Conservation (phyloP, 2,888 invertebrate genomes). For the Strigamia transsilvanica region DNA sequence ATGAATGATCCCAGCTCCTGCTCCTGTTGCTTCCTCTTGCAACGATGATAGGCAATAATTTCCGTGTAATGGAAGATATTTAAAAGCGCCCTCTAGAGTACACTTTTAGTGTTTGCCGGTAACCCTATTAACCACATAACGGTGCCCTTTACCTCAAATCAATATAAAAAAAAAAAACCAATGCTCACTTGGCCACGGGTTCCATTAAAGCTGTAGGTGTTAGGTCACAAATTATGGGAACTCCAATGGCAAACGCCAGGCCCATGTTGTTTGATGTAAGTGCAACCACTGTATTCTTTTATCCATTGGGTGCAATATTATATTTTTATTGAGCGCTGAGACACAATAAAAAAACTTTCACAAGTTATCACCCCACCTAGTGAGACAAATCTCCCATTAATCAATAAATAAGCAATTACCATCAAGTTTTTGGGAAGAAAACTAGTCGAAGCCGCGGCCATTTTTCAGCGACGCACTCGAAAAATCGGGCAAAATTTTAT, state of each 20-base stretch:
- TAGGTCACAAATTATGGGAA: slow-evolving; percentile 25
- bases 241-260: slow-evolving; percentile 6
- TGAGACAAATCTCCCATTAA: neutral
- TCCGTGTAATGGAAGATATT: neutral
- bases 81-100: neutral
- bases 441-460: neutral
- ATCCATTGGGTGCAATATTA: neutral
- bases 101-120: neutral
- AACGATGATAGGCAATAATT: too few relatives aligned
- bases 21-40: too few relatives aligned
- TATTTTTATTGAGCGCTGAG: neutral
- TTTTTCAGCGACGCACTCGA: neutral
- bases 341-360: slow-evolving; percentile 11
- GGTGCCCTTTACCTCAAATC: neutral
- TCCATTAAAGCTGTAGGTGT: slow-evolving; percentile 13
- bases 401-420: neutral
- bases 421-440: too few relatives aligned
- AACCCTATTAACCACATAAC: neutral
- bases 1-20: neutral
- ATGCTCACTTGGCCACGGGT: neutral
- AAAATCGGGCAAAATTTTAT: neutral
- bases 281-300: slow-evolving; percentile 16
- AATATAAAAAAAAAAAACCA: neutral
- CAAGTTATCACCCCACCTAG: neutral
- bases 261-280: neutral